Conservation (phyloP, 2,113 vertebrate species). For the Clarias gariepinus region DNA sequence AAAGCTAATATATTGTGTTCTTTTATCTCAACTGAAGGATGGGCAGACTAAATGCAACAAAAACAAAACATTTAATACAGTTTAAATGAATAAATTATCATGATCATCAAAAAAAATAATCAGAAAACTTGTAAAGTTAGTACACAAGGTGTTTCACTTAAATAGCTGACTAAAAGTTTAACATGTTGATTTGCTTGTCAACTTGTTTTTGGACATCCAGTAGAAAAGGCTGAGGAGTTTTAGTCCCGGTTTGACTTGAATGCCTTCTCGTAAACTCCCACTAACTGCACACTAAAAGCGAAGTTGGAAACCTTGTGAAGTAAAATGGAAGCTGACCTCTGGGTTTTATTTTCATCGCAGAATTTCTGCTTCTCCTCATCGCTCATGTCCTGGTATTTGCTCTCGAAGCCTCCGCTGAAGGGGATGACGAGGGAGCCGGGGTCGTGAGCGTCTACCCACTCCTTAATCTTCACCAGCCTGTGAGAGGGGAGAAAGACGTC, state of each 20-base stretch:
- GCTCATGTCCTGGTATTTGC: conserved; percentile 92
- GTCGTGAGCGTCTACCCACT: conserved; percentile 97
- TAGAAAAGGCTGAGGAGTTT: too few species aligned
- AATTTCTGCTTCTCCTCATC: conserved; percentile 93
- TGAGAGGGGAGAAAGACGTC: not conserved
- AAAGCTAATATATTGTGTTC: not conserved
- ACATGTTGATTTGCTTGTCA: too few species aligned
- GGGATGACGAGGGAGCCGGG: conserved; percentile 95
- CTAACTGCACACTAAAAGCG: too few species aligned
- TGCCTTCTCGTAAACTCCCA: too few species aligned
- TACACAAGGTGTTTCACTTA: too few species aligned
- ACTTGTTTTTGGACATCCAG: too few species aligned
- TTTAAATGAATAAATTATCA: too few species aligned
- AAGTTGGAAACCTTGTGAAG: not conserved
- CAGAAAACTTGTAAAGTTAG: too few species aligned
- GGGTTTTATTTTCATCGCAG: conserved; percentile 94
- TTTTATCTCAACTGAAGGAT: not conserved
- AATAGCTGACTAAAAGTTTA: not conserved
- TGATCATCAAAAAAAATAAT: too few species aligned
- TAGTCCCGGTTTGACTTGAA: too few species aligned
- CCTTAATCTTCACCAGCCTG: conserved; percentile 99
- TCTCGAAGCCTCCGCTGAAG: conserved; percentile 92
- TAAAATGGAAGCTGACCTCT: conserved; percentile 81
- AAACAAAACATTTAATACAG: not conserved
- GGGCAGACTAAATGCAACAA: not conserved